Percentiles rank a stretch among this genome's conserved stretches.
Evolutionary conservation across 2,113 vertebrate genomes (phyloP).

Genomic region (Capreolus pygargus): DNA sequence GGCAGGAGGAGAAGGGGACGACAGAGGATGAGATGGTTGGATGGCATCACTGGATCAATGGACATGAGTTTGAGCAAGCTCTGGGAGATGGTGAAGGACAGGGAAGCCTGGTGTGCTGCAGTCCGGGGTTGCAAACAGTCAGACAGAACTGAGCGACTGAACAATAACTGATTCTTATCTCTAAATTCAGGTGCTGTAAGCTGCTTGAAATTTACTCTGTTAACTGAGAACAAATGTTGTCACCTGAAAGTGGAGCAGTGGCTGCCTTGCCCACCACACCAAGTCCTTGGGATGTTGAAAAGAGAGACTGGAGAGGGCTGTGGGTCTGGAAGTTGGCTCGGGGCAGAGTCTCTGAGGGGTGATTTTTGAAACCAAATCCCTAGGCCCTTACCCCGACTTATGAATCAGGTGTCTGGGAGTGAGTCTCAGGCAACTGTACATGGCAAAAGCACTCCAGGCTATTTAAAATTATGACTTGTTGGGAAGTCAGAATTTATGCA

Average conservation of each 20-base stretch:
- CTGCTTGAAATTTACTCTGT: not conserved
- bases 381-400: not conserved
- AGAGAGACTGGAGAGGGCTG: not conserved
- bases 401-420: not conserved
- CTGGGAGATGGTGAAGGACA: not conserved
- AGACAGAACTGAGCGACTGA: not conserved
- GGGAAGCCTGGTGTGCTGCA: not conserved
- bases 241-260: not conserved
- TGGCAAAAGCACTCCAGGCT: not conserved
- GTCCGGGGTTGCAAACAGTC: not conserved
- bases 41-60: not conserved
- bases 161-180: not conserved
- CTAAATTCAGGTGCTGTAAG: not conserved
- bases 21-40: not conserved
- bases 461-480: not conserved
- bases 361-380: not conserved
- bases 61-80: not conserved
- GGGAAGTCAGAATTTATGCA: not conserved
- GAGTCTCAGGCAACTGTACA: no score
- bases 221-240: not conserved
- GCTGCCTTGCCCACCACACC: not conserved
- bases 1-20: not conserved
- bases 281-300: not conserved
- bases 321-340: not conserved
- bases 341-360: not conserved